Conservation (phyloP, 2,113 vertebrate species). For the Geococcyx californianus region DNA sequence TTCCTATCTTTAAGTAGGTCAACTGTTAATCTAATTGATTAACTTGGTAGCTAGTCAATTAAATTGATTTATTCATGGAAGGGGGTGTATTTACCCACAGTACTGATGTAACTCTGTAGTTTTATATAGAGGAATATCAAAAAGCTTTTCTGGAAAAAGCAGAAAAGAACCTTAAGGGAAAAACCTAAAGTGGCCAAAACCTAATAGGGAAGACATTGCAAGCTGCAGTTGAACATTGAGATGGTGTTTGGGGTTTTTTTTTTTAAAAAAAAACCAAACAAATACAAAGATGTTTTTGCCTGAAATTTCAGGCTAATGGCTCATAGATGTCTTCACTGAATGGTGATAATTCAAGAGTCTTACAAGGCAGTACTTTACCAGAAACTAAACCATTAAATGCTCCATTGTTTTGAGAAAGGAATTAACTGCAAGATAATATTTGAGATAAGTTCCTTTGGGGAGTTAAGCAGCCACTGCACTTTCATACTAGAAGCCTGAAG, state of each 20-base stretch:
- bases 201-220: neutral
- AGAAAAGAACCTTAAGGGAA: neutral
- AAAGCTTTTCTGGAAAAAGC: neutral
- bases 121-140: neutral
- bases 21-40: constrained; percentile 30
- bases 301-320: neutral
- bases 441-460: neutral
- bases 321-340: neutral
- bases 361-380: neutral
- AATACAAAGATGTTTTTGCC: neutral
- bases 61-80: neutral
- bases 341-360: neutral
- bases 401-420: neutral
- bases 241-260: too few species aligned
- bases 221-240: neutral
- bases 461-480: neutral
- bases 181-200: neutral
- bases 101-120: neutral
- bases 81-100: neutral
- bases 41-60: neutral
- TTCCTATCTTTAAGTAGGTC: constrained; percentile 34
- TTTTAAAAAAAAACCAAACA: neutral
- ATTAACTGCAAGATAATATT: neutral
- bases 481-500: neutral
- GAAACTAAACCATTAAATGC: neutral